Conservation (phyloP, 30 jellyfish, hydroid and myxozoan genomes). For the Pelagia noctiluca region DNA sequence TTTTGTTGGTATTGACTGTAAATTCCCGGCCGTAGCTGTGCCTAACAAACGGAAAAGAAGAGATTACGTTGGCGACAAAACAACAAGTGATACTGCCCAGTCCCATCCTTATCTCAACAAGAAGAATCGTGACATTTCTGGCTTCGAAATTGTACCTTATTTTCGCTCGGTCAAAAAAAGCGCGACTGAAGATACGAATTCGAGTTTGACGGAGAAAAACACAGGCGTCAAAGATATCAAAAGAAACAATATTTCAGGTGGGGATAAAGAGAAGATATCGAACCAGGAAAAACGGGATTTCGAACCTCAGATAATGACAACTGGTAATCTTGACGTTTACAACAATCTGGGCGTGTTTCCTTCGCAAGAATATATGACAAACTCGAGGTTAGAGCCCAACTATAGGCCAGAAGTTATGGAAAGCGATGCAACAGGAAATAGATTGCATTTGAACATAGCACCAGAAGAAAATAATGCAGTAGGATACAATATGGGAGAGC, state of each 20-base stretch:
- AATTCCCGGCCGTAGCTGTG: slow-evolving; percentile 77
- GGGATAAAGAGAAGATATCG: slow-evolving; percentile 4
- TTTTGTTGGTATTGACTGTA: slow-evolving; percentile 94
- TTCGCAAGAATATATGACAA: slow-evolving; percentile 11
- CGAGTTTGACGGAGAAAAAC: not conserved
- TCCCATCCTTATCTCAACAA: not conserved
- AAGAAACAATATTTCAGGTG: slow-evolving; percentile 27
- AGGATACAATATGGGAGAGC: too few relatives aligned
- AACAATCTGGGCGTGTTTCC: slow-evolving; percentile 19
- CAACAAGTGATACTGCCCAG: not conserved
- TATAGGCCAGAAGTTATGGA: not conserved
- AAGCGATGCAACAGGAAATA: slow-evolving; percentile 22
- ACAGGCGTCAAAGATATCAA: not conserved
- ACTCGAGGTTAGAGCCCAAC: slow-evolving; percentile 28
- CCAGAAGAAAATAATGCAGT: slow-evolving; percentile 17
- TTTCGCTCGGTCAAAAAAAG: slow-evolving; percentile 55
- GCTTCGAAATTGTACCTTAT: slow-evolving; percentile 93
- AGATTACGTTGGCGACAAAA: not conserved
- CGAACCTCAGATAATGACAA: slow-evolving; percentile 56
- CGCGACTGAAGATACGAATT: slow-evolving; percentile 18
- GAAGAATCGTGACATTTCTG: slow-evolving; percentile 87
- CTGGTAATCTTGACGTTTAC: slow-evolving; percentile 44
- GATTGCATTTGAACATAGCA: slow-evolving; percentile 50
- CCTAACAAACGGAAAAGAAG: slow-evolving; percentile 51
- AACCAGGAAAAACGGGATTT: slow-evolving; percentile 60